These are phyloP conservation scores for Hirtodrosophila cameraria DNA, from an alignment of 2,888 invertebrate genomes.

Conservation along the genomic window DNA sequence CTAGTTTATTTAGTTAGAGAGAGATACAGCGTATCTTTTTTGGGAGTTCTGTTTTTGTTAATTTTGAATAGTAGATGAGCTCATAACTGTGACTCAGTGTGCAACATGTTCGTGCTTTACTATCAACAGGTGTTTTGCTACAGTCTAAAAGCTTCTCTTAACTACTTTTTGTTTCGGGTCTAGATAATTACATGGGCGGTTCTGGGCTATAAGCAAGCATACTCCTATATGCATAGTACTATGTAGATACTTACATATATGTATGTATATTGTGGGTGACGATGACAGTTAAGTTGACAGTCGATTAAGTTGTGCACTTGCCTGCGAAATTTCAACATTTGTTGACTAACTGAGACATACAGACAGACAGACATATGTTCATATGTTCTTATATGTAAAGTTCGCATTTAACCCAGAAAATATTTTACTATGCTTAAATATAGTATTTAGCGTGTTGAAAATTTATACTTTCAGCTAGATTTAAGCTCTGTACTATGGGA, in stretches of 20 bases:
- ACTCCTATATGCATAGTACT: neutral
- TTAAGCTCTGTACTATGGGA: too few species aligned
- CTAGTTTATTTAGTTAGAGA: too few species aligned
- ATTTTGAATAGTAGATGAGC: conserved; percentile 41
- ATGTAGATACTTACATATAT: neutral
- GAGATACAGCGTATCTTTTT: conserved; percentile 3
- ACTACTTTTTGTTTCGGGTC: conserved; percentile 14
- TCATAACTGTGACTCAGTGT: conserved; percentile 42
- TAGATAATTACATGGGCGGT: conserved; percentile 42
- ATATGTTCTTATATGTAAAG: too few species aligned
- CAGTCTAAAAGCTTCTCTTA: conserved; percentile 19
- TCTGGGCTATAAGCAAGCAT: conserved; percentile 5
- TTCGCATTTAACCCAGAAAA: too few species aligned
- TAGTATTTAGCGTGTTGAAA: too few species aligned
- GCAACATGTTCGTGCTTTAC: conserved; percentile 7
- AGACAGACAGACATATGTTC: neutral
- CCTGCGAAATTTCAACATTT: conserved; percentile 25
- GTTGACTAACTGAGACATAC: neutral
- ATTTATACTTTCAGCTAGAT: too few species aligned
- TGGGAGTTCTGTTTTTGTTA: conserved; percentile 8
- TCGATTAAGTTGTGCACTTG: conserved; percentile 37
- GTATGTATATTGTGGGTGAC: conserved; percentile 5
- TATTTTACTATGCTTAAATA: too few species aligned
- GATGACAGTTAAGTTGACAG: conserved; percentile 10
- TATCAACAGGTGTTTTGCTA: conserved; percentile 40